phyloP scores from a whole-genome alignment of 2,888 invertebrate species.

The Phortica magna region DNA sequence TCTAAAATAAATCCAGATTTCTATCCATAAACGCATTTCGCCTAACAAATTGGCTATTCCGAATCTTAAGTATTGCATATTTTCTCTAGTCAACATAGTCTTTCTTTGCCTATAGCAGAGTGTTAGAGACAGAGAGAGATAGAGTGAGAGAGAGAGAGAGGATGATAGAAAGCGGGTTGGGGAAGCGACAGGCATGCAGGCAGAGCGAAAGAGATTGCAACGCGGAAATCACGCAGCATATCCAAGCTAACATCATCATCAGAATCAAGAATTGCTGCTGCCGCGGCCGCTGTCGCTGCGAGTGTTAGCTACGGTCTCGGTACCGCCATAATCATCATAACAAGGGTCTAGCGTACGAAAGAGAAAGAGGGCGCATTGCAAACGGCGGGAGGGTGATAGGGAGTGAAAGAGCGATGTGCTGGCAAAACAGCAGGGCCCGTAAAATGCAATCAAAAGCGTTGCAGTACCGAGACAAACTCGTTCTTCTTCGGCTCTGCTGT shows the following conservation, averaged over 20 bases:
- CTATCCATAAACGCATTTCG: neutral
- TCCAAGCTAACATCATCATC: constrained; percentile 43
- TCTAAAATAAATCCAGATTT: too few species aligned
- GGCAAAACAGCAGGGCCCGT: constrained; percentile 19
- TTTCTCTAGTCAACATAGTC: neutral
- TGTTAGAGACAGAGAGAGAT: neutral
- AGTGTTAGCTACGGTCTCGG: neutral
- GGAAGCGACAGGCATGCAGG: neutral
- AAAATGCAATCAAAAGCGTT: constrained; percentile 7
- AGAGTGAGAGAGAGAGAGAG: neutral
- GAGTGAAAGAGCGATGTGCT: neutral
- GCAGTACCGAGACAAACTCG: neutral
- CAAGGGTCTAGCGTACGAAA: neutral
- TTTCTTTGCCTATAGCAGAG: neutral
- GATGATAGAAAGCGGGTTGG: neutral
- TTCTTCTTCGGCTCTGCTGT: neutral
- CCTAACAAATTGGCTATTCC: constrained; percentile 4
- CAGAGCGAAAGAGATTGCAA: constrained; percentile 35
- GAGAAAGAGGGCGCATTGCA: constrained; percentile 41
- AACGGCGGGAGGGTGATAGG: constrained; percentile 43
- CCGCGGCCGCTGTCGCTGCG: neutral
- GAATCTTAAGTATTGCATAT: neutral
- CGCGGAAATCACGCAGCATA: constrained; percentile 62
- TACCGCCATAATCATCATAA: neutral
- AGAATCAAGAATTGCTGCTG: constrained; percentile 4